Conservation (phyloP, 2,797 vertebrate species). For the Melopsittacus undulatus region DNA sequence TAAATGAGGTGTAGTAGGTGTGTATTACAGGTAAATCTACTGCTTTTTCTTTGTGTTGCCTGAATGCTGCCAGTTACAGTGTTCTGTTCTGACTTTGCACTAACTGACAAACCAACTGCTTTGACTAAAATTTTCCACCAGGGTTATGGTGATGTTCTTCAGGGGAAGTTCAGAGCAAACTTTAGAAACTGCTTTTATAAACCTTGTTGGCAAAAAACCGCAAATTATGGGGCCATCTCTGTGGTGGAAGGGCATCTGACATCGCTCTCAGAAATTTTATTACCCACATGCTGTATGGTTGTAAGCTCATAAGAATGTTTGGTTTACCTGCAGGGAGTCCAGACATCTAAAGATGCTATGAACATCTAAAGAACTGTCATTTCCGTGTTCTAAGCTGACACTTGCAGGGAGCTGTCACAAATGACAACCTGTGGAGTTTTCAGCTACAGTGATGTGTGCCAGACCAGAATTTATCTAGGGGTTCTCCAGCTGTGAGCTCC, state of each 20-base stretch:
- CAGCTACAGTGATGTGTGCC: neutral
- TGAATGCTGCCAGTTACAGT: neutral
- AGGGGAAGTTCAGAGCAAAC: neutral
- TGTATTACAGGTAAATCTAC: neutral
- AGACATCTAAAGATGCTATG: neutral
- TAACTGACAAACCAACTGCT: neutral
- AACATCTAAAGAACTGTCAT: neutral
- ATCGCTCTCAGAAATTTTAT: neutral
- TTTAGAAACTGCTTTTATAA: neutral
- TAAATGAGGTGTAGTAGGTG: neutral
- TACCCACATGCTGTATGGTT: neutral
- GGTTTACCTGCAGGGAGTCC: neutral
- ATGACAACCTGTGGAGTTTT: neutral
- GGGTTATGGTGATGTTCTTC: neutral
- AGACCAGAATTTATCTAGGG: neutral
- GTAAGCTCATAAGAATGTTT: neutral
- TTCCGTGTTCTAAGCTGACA: neutral
- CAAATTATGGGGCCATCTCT: neutral
- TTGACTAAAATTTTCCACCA: conserved; percentile 47
- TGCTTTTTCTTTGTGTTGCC: neutral
- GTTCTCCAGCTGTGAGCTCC: neutral
- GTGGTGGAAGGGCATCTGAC: neutral
- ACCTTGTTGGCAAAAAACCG: neutral
- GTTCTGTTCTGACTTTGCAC: conserved; percentile 1
- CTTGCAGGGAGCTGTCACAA: neutral